Evolutionary conservation across 2,888 invertebrate species (phyloP), one percentile per base, ranked within the genome.

Genomic region (Cistogaster globosa): DNA sequence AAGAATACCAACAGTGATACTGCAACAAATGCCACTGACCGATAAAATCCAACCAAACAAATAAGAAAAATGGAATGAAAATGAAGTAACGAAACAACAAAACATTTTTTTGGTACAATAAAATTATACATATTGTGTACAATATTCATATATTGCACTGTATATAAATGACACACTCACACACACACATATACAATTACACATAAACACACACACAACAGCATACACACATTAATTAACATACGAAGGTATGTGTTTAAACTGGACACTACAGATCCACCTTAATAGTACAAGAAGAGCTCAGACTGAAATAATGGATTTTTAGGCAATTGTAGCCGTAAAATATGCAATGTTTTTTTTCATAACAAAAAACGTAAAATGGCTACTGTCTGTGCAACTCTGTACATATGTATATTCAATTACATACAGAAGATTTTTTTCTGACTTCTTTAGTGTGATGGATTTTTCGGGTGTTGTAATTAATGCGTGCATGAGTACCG

Each of bases 11-110:
- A 53, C 20, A 68, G 0, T 32, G 32, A 14, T 12, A 62, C 72
- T 76, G 58, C 58, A 63, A 63, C 57, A 79, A 65, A 76, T 71
- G 68, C 74, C 82, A 82, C 58, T 76, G 82, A 82, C 82, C 82
- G 82, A 76, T 82, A 82, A 82, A 76, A 76, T 51, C 20, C 69
- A 51, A 20, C 57, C 26, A 42, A 8, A n/a, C 72, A 51, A 36
- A 72, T 42, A 58, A 62, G 60, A 20, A 20, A 16, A 60, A 51
- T 0, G 38, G n/a, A 42, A 62, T 9, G 42, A 62, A 53, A 69
- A 53, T 20, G 8, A 53, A 58, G 65, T 36, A 67, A 53, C 6
- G 2, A 26, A 26, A 26, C 4, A 26, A 26, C 51, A 20, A 60
- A 80, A 67, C 20, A 55, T 53, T 58, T 74, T 74, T 67, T 16